Conservation (phyloP, 2,113 vertebrate genomes). For the Anolis sagrei region DNA sequence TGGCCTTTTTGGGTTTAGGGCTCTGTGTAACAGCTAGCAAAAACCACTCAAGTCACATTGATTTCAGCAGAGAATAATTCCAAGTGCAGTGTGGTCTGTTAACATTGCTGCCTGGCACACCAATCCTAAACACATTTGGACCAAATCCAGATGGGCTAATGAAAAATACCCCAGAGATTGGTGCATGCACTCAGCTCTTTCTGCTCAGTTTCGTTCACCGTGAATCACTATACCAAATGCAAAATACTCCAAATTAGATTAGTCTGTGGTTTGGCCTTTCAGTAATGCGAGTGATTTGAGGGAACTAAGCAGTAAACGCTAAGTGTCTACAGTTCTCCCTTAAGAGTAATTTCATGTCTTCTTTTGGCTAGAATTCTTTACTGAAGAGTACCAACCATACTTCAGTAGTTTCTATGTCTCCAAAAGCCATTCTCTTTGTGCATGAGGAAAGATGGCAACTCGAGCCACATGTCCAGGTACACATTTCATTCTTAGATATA, state of each 20-base stretch:
- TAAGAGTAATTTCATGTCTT: background rate
- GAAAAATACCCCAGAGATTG: background rate
- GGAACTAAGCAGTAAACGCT: background rate
- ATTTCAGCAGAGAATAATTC: slow-evolving; percentile 12
- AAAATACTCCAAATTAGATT: slow-evolving; percentile 12
- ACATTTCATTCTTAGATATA: background rate
- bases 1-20: background rate
- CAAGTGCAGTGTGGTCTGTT: background rate
- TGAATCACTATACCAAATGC: background rate
- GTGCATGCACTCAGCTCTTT: background rate
- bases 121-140: background rate
- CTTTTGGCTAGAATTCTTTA: background rate
- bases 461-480: background rate
- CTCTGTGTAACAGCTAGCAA: background rate
- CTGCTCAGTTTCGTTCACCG: background rate
- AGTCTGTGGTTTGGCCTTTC: slow-evolving; percentile 14
- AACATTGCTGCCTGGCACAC: background rate
- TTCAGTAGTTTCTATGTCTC: background rate
- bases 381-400: background rate
- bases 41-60: background rate
- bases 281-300: background rate
- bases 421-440: background rate
- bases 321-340: background rate
- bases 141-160: background rate
- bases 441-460: background rate